Conservation (phyloP, 2,888 invertebrate genomes). For the Thumatha senex region DNA sequence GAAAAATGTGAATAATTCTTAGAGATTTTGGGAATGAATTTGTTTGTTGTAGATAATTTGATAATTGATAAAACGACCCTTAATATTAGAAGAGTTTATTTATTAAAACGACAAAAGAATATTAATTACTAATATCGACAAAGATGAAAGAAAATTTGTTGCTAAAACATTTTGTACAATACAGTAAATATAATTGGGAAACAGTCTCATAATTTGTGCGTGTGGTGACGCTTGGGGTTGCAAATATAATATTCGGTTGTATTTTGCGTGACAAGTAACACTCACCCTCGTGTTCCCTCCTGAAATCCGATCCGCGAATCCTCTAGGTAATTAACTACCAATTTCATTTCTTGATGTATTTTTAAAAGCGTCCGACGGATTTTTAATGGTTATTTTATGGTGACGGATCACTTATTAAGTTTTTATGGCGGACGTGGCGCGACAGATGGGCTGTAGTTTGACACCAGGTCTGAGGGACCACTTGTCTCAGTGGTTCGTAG, state of each 20-base stretch:
- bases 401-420: slow-evolving; percentile 83
- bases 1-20: too few species aligned
- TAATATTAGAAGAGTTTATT: too few species aligned
- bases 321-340: slow-evolving; percentile 82
- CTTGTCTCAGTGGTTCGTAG: slow-evolving; percentile 6
- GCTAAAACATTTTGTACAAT: too few species aligned
- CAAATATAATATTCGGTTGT: slow-evolving; percentile 30
- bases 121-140: too few species aligned
- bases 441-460: slow-evolving; percentile 82
- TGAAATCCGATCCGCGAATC: slow-evolving; percentile 83
- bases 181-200: too few species aligned
- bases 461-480: slow-evolving; percentile 74
- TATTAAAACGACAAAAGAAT: too few species aligned
- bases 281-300: slow-evolving; percentile 70
- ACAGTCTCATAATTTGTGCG: slow-evolving; percentile 5
- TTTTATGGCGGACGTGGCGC: slow-evolving; percentile 72
- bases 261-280: slow-evolving; percentile 40
- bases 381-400: slow-evolving; percentile 83
- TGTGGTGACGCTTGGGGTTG: slow-evolving; percentile 13
- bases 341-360: slow-evolving; percentile 70
- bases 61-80: too few species aligned
- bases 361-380: slow-evolving; percentile 35
- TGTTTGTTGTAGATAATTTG: too few species aligned
- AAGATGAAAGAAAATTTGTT: too few species aligned
- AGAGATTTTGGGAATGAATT: too few species aligned